These are phyloP conservation scores for Petrocephalus schoutedeni DNA, from an alignment of 2,797 vertebrate species.

Conservation along the genomic window DNA sequence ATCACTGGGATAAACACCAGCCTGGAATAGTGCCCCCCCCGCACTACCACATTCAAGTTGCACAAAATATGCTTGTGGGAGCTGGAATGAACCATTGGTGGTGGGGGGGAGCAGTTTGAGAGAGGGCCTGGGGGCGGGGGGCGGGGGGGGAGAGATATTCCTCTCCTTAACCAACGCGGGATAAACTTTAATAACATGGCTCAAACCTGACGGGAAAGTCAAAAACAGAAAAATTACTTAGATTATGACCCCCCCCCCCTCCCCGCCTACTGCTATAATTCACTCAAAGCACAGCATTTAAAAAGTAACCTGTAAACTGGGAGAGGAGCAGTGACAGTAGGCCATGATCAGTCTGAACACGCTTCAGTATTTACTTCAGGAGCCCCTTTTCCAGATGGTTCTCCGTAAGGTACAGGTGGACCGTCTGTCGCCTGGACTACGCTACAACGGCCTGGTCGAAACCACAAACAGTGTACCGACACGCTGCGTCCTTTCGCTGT, in stretches of 20 bases:
- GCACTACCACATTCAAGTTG: background rate
- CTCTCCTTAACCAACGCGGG: constrained; percentile 52
- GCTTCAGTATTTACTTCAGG: constrained; percentile 47
- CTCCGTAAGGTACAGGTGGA: constrained; percentile 19
- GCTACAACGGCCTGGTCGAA: constrained; percentile 19
- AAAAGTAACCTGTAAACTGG: constrained; percentile 15
- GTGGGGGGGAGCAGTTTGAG: background rate
- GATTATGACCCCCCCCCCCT: background rate
- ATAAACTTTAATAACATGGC: constrained; percentile 40
- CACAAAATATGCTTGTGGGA: background rate
- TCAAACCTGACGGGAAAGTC: constrained; percentile 44
- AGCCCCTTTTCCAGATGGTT: constrained; percentile 41
- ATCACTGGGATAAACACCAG: background rate
- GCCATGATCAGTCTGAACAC: constrained; percentile 38
- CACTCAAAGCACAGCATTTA: constrained; percentile 38
- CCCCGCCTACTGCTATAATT: constrained; percentile 44
- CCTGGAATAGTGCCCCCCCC: background rate
- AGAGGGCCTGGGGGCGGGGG: background rate
- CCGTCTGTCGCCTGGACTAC: constrained; percentile 36
- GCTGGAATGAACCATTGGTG: background rate
- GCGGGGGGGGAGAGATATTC: constrained; percentile 26
- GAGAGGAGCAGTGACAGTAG: background rate
- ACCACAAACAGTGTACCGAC: background rate
- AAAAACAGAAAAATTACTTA: constrained; percentile 28
- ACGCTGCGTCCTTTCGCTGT: background rate